Percentiles rank a stretch among this genome's conserved stretches.
phyloP scores from a whole-genome alignment of 2,113 vertebrate species.

The Plotosus lineatus region DNA sequence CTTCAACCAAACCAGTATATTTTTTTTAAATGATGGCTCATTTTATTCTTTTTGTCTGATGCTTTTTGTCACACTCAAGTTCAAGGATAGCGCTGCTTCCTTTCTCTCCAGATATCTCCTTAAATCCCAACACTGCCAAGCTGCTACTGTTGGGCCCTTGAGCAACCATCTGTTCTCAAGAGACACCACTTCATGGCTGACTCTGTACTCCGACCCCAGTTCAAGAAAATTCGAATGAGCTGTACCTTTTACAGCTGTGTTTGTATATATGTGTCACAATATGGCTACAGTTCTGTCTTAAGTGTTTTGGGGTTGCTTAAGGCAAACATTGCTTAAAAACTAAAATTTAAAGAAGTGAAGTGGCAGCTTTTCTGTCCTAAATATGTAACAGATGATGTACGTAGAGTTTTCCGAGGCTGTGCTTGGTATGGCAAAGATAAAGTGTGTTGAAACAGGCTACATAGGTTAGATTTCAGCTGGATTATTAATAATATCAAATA shows the following conservation, averaged over 20 bases:
- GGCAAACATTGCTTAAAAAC: neutral
- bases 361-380: neutral
- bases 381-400: neutral
- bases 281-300: neutral
- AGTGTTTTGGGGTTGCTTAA: neutral
- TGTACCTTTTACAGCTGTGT: neutral
- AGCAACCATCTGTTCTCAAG: constrained; percentile 17
- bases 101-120: neutral
- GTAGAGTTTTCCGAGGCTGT: neutral
- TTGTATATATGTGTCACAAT: neutral
- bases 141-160: neutral
- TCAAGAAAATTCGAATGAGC: neutral
- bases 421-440: neutral
- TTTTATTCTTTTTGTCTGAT: neutral
- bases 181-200: neutral
- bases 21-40: too few species aligned
- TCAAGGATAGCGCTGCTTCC: neutral
- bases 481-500: neutral
- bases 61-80: neutral
- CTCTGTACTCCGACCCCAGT: neutral
- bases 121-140: neutral
- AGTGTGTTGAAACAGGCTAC: neutral
- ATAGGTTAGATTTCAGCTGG: neutral
- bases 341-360: neutral
- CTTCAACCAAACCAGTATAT: too few species aligned